Base-by-base conservation (phyloP, 2,113 vertebrate species). In the Delphinapterus leucas region DNA sequence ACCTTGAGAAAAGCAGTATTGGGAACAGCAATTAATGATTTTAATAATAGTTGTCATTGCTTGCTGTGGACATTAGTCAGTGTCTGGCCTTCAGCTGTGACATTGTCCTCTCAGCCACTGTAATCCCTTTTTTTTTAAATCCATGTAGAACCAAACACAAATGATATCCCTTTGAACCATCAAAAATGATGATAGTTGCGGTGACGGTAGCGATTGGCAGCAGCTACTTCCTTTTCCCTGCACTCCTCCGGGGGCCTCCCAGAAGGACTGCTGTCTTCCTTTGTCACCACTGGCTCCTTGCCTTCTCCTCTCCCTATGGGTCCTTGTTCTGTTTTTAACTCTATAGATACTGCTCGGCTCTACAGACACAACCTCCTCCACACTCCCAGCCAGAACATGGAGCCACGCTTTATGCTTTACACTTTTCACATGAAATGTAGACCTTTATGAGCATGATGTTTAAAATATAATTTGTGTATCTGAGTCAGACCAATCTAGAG, bases 401-500 rank as follows among this genome's bases (percentile, higher is more conserved):
- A 67, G 44, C 33, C 73, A 26, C 26, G 1, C 5, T 86, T 36
- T 36, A 44, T 88, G n/a, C 44, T 84, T 33, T n/a, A 25, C 13
- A 33, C 12, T n/a, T 86, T 70, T 58, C 79, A 88, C 90, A 76
- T 58, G 67, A 80, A 71, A 74, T 68, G 26, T 61, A 94, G 2
- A 89, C 38, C 41, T 82, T 90, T 44, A 20, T 49, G 15, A 71
- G 88, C 65, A 38, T 80, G 58, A 87, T 93, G 77, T 36, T 58
- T 97, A 96, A 97, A 96, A 96, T 58, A 82, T 25, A 92, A 92
- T 18, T 28, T 93, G 6, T 67, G 23, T 74, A 95, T 95, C 44
- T 93, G 92, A 84, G 38, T 79, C 87, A 93, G 90, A 1, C 0
- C 71, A 83, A 80, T 20, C 67, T 25, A n/a, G 79, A 73, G 3